Evolutionary conservation across 2,797 vertebrate species (phyloP), one percentile per base, ranked within the genome.

Genomic region (Helicolenus hilgendorfi): DNA sequence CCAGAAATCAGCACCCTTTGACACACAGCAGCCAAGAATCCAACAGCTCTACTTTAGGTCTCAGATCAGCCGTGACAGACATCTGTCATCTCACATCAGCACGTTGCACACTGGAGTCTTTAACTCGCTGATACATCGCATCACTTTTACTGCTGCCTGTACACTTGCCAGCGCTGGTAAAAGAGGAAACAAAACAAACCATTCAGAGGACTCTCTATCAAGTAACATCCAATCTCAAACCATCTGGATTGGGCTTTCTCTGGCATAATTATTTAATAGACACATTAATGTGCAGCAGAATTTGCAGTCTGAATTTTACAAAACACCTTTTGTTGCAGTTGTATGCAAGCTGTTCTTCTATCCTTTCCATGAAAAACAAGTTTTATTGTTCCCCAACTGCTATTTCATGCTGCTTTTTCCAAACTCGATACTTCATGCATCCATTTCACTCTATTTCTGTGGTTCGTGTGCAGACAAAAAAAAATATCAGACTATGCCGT

Each of bases 11-110:
- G 29, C 6, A 9, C 63, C 53, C 7, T 71, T 74, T 79, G 67
- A 72, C 20, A 20, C 14, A 55, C 59, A 22, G n/a, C 56, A 56
- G 84, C 49, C 84, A 85, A 77, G n/a, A 72, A 72, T 29, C 49
- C 53, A 70, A 72, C 27, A 62, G 38, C 35, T 81, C 26, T 41
- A 53, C 11, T n/a, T 79, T 27, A 59, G 38, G 67, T 82, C 69
- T 89, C 69, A 81, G 69, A 77, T 86, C 64, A 85, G 45, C 77
- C 36, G 70, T 83, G 15, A 82, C 76, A 77, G 58, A 73, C 60
- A 69, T 81, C 31, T 36, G 77, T 83, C 67, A 81, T 78, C 70
- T 74, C 73, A 74, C 24, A 83, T 78, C 71, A 85, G 67, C n/a
- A 15, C 69, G 80, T 45, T 79, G 75, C 15, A 55, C n/a, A 74